Percentiles rank a stretch among this genome's conserved stretches.
These are phyloP conservation scores for Dendrocincla tyrannina DNA, from an alignment of 2,797 vertebrate genomes.

Conservation along the genomic window DNA sequence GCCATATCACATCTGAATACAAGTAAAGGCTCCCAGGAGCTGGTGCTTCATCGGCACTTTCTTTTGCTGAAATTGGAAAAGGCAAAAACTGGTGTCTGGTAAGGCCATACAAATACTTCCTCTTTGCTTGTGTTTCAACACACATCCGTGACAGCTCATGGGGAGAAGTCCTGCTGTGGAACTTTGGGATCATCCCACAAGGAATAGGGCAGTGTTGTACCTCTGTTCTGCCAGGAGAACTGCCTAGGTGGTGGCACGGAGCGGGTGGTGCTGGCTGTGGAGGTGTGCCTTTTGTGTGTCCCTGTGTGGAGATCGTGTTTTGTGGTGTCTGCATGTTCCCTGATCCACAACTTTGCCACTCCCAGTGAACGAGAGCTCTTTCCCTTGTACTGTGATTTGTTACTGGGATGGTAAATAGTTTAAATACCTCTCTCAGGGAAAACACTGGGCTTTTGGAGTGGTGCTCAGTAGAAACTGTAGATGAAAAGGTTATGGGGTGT, in stretches of 20 bases:
- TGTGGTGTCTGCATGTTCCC: not conserved
- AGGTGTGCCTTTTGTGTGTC: not conserved
- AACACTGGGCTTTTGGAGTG: not conserved
- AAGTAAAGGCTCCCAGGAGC: not conserved
- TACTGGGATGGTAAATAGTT: not conserved
- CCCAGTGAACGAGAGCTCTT: not conserved
- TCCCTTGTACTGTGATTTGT: not conserved
- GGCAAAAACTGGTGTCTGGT: not conserved
- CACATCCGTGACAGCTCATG: fast-evolving
- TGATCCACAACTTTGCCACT: fast-evolving
- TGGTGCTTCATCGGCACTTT: not conserved
- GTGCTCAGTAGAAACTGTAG: not conserved
- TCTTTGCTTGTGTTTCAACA: not conserved
- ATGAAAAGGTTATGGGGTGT: not conserved
- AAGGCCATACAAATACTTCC: not conserved
- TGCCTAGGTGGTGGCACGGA: fast-evolving
- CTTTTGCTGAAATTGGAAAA: not conserved
- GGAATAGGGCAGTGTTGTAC: not conserved
- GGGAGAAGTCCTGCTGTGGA: not conserved
- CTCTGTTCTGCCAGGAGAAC: not conserved
- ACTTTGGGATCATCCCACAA: not conserved
- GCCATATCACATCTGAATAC: not conserved
- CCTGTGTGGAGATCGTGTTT: not conserved
- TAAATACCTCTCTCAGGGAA: not conserved
- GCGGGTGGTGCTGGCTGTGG: not conserved